Conservation (phyloP, 2,888 invertebrate species). For the Drosophila mulleri region DNA sequence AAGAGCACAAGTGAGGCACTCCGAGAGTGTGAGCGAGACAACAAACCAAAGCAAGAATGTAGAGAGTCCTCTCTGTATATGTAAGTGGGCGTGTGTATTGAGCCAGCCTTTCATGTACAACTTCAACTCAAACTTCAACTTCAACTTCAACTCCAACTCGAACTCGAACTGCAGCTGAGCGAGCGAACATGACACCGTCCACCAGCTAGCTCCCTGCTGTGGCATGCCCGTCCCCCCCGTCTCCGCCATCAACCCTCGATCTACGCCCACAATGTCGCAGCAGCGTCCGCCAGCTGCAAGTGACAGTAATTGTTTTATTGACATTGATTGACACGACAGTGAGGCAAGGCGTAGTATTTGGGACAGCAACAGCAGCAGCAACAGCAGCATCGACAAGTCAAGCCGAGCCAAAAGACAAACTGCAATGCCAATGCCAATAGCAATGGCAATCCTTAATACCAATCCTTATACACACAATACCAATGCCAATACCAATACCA, state of each 20-base stretch:
- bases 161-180: conserved; percentile 24
- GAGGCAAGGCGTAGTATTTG: conserved; percentile 20
- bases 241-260: neutral
- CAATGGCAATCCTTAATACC: conserved; percentile 14
- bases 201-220: neutral
- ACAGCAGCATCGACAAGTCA: conserved; percentile 59
- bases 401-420: conserved; percentile 71
- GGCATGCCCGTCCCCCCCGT: neutral
- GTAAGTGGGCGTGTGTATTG: conserved; percentile 25
- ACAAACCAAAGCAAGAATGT: conserved; percentile 3
- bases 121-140: conserved; percentile 27
- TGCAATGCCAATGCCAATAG: conserved; percentile 67
- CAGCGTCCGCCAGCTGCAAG: conserved; percentile 67
- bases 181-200: conserved; percentile 57
- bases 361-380: conserved; percentile 2
- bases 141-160: conserved; percentile 6
- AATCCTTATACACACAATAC: conserved; percentile 9
- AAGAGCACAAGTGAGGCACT: neutral
- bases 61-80: neutral
- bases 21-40: neutral
- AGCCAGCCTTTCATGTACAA: conserved; percentile 34
- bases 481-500: neutral
- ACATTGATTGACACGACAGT: conserved; percentile 81
- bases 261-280: conserved; percentile 7
- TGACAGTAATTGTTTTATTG: conserved; percentile 84